Evolutionary conservation across 2,113 vertebrate species (phyloP), one percentile per base, ranked within the genome.

Genomic region (Tangachromis dhanisi): DNA sequence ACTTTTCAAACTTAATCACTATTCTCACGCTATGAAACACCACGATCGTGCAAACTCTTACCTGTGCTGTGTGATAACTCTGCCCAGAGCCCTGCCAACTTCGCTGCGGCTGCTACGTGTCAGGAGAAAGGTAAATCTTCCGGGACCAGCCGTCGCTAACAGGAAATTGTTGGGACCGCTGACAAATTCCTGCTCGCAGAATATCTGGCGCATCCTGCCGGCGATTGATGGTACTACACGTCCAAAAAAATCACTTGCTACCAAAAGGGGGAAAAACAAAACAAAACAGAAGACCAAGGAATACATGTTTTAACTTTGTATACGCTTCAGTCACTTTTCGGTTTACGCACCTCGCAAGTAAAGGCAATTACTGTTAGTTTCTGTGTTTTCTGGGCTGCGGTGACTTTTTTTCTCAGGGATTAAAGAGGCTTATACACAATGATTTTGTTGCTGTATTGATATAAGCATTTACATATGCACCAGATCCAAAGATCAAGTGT

Each of bases 51-150:
- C 4, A 3, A 7, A 63, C 2, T 16, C 83, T 31, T 91, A 95
- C 95, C 95, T 86, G 84, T 78, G 84, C 26, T 29, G 89, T 88
- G 85, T 53, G 83, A 82, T 87, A 85, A 88, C 79, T 80, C 53
- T 21, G 16, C 10, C 17, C 84, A 81, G 59, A 88, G 24, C 83
- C 38, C 84, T 91, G 88, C 94, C 94, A 94, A 92, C 91, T 90
- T 80, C 49, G 63, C 89, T 86, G 88, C 84, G 21, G 93, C 79
- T 93, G 94, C 95, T 96, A 97, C 96, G 96, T 97, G 96, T 97
- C 96, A 96, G 82, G 84, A 92, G 79, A 80, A 68, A 88, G 45
- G 61, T 81, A 88, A 14, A 73, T 8, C 66, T 96, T 96, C 96
- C 96, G 95, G 94, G 79, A 10, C 40, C 49, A 5, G 7, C 81